Conservation (phyloP, 2,113 vertebrate species). For the Muntiacus reevesi region DNA sequence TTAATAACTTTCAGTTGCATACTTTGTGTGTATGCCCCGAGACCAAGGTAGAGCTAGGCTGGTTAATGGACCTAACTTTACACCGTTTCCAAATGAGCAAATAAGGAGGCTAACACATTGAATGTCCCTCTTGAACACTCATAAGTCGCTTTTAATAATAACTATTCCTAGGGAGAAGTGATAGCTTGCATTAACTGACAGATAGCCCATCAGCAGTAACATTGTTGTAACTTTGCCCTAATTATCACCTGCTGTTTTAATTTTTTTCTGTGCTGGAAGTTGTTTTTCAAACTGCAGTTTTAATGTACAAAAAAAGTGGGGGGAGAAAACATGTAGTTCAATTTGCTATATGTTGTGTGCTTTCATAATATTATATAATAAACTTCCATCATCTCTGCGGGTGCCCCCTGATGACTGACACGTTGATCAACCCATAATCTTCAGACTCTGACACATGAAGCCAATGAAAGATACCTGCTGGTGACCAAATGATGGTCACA, state of each 20-base stretch:
- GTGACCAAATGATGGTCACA: conserved; percentile 18
- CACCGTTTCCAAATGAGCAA: conserved; percentile 42
- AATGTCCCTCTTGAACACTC: conserved; percentile 19
- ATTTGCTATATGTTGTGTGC: conserved; percentile 49
- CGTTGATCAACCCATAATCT: conserved; percentile 35
- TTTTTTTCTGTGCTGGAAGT: conserved; percentile 43
- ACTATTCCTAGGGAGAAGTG: conserved; percentile 49
- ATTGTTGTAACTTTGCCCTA: conserved; percentile 64
- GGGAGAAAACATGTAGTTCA: not conserved
- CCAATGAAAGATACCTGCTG: not conserved
- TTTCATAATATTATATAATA: conserved; percentile 29
- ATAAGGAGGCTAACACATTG: not conserved
- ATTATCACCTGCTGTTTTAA: conserved; percentile 69
- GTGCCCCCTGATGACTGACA: conserved; percentile 34
- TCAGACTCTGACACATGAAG: conserved; percentile 52
- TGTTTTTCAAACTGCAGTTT: conserved; percentile 57
- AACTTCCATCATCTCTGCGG: conserved; percentile 58
- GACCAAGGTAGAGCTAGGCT: conserved; percentile 4
- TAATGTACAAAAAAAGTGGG: not conserved
- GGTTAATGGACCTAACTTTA: not conserved
- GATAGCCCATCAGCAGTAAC: conserved; percentile 41
- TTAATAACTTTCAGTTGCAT: conserved; percentile 66
- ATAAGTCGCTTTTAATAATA: conserved; percentile 60
- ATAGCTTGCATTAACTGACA: conserved; percentile 57
- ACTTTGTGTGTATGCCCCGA: not conserved